A percentile compares a stretch with the other conserved stretches of the same genome.
Evolutionary conservation across 2,113 vertebrate genomes (phyloP).

Genomic region (Macaca mulatta): DNA sequence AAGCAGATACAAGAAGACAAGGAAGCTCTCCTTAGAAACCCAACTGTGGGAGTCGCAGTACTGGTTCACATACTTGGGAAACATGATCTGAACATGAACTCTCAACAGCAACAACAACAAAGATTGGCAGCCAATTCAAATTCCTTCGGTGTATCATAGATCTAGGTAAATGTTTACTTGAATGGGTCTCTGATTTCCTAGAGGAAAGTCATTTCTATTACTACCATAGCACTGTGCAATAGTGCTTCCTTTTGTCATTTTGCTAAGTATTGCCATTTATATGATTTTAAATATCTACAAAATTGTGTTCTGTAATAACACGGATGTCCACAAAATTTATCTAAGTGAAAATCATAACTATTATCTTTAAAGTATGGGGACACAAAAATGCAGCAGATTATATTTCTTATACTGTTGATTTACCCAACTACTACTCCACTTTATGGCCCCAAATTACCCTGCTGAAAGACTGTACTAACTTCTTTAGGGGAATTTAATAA

Average conservation of each 20-base stretch:
- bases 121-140: not conserved
- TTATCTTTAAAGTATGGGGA: not conserved
- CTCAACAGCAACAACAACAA: not conserved
- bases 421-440: not conserved
- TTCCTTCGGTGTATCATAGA: not conserved
- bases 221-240: not conserved
- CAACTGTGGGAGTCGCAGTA: not conserved
- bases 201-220: not conserved
- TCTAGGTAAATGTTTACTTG: not conserved
- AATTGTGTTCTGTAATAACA: slow-evolving; percentile 6
- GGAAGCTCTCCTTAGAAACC: not conserved
- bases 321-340: not conserved
- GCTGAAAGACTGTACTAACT: slow-evolving; percentile 26
- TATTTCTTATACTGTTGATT: slow-evolving; percentile 13
- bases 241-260: not conserved
- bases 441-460: slow-evolving; percentile 1
- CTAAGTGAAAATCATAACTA: slow-evolving; percentile 20
- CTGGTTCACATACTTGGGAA: not conserved
- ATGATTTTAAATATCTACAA: slow-evolving; percentile 42
- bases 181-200: not conserved
- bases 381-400: not conserved
- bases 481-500: not conserved
- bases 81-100: not conserved
- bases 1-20: not conserved
- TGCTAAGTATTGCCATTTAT: not conserved